phyloP scores from a whole-genome alignment of 2,113 vertebrate species.

The Baryphthengus martii region DNA sequence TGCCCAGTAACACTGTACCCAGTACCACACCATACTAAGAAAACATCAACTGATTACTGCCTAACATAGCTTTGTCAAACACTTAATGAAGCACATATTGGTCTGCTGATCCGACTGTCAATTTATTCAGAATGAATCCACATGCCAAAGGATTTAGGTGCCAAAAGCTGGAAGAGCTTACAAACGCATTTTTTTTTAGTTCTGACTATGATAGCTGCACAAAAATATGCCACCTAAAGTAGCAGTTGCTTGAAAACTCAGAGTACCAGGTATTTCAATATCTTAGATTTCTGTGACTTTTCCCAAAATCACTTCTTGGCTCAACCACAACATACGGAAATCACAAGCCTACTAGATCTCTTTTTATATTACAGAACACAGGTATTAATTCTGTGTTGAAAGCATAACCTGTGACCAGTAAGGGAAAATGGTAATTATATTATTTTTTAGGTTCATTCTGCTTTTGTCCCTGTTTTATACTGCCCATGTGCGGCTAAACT shows the following conservation, averaged over 20 bases:
- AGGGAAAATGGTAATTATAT: background rate
- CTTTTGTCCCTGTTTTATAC: background rate
- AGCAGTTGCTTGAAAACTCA: background rate
- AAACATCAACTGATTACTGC: background rate
- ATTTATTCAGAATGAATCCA: constrained; percentile 57
- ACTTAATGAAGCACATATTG: constrained; percentile 66
- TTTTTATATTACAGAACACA: background rate
- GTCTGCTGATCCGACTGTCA: constrained; percentile 62
- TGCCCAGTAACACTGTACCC: background rate
- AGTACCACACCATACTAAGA: background rate
- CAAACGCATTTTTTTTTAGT: background rate
- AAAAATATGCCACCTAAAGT: constrained; percentile 18
- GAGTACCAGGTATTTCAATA: background rate
- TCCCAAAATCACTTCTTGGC: background rate
- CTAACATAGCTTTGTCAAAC: constrained; percentile 35
- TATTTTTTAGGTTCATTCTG: constrained; percentile 5
- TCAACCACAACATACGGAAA: background rate
- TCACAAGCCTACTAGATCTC: background rate
- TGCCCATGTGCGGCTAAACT: background rate
- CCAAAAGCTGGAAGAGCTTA: constrained; percentile 57
- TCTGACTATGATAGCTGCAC: constrained; percentile 33
- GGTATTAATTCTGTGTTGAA: background rate
- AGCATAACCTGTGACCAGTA: constrained; percentile 18
- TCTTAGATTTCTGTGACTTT: background rate
- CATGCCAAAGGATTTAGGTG: constrained; percentile 57